Conservation (phyloP, 2,888 invertebrate species). For the Brachyptera putata region DNA sequence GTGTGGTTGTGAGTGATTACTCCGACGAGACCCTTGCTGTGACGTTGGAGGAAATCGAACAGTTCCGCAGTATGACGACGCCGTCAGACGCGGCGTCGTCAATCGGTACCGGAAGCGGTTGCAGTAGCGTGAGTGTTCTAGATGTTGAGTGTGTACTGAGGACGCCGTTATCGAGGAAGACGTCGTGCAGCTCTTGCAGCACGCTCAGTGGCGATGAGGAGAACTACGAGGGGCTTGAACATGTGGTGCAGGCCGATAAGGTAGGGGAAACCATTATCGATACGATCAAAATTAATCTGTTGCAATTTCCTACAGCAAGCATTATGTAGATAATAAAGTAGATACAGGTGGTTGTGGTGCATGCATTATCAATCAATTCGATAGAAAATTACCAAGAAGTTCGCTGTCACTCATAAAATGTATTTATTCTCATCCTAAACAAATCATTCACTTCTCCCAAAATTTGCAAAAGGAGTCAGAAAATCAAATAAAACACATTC, state of each 20-base stretch:
- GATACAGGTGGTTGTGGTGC: too few species aligned
- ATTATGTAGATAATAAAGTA: too few species aligned
- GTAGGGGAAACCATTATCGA: not conserved
- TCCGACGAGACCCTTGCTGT: conserved; percentile 62
- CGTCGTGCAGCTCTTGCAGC: conserved; percentile 5
- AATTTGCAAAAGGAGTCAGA: too few species aligned
- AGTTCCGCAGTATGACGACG: conserved; percentile 41
- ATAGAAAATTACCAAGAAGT: too few species aligned
- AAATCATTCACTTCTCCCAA: too few species aligned
- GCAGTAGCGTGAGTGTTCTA: conserved; percentile 23
- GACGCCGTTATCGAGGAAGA: not conserved
- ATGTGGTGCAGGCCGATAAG: conserved; percentile 1
- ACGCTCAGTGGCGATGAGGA: conserved; percentile 18
- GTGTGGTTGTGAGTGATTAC: conserved; percentile 83
- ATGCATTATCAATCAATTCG: too few species aligned
- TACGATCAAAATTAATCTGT: too few species aligned
- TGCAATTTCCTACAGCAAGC: too few species aligned
- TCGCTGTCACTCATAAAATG: too few species aligned
- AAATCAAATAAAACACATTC: too few species aligned
- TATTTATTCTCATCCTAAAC: too few species aligned
- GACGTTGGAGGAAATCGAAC: conserved; percentile 57
- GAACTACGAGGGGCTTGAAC: not conserved
- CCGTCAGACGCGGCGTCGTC: conserved; percentile 30
- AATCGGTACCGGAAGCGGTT: conserved; percentile 26
- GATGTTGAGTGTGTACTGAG: conserved; percentile 3